Conservation (phyloP, 2,113 vertebrate species). For the Chelonoidis abingdonii region DNA sequence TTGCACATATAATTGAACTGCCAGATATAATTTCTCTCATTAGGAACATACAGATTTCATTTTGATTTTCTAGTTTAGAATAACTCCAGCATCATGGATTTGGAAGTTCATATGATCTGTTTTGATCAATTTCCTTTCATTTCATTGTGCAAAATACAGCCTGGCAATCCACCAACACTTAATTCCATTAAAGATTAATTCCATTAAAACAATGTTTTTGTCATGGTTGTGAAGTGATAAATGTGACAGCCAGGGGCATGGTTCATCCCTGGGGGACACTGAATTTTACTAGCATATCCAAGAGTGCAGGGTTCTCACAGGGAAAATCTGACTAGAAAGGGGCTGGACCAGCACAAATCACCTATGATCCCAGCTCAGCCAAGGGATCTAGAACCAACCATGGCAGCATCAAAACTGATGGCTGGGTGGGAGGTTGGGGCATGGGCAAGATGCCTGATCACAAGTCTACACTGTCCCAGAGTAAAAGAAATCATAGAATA, state of each 20-base stretch:
- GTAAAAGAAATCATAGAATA: background rate
- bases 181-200: conserved; percentile 67
- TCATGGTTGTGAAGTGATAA: conserved; percentile 48
- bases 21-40: conserved; percentile 68
- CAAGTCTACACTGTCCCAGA: background rate
- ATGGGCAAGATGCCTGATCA: background rate
- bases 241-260: background rate
- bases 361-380: background rate
- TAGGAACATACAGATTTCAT: conserved; percentile 57
- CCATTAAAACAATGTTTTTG: conserved; percentile 11
- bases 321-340: background rate
- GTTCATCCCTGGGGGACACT: background rate
- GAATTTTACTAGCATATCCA: background rate
- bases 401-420: background rate
- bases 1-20: conserved; percentile 72
- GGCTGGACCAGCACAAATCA: background rate
- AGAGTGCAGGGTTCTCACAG: background rate
- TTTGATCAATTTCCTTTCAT: conserved; percentile 50
- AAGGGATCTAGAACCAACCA: background rate
- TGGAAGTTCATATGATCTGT: conserved; percentile 48
- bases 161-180: conserved; percentile 24
- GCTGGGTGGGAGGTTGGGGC: background rate
- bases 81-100: conserved; percentile 53
- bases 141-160: conserved; percentile 46
- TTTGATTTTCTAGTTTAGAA: conserved; percentile 46